phyloP scores from a whole-genome alignment of 2,113 vertebrate genomes.

The Grammomys surdaster region DNA sequence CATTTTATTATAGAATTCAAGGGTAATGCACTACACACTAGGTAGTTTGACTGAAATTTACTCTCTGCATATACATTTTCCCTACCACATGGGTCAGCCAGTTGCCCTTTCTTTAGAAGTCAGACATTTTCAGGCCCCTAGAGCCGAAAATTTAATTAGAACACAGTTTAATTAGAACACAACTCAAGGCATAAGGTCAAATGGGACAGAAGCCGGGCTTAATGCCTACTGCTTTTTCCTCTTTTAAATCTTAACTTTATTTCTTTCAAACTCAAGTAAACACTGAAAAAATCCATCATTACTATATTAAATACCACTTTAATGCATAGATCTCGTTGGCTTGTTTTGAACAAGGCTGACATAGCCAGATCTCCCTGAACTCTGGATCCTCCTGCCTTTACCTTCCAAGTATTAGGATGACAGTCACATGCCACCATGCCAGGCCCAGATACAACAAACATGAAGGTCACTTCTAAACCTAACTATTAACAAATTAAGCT shows the following conservation, averaged over 20 bases:
- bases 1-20: conserved; percentile 35
- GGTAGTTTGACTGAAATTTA: conserved; percentile 30
- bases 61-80: background rate
- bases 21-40: background rate
- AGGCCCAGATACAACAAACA: background rate
- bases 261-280: conserved; percentile 38
- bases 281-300: background rate
- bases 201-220: background rate
- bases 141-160: background rate
- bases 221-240: conserved; percentile 27
- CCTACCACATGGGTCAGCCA: background rate
- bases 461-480: conserved; percentile 18
- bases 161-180: conserved; percentile 14
- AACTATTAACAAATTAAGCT: conserved; percentile 55
- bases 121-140: background rate
- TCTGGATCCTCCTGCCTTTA: background rate
- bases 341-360: background rate
- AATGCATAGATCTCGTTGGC: background rate
- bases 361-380: background rate
- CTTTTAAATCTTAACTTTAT: conserved; percentile 35
- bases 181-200: conserved; percentile 16
- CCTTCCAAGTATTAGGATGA: background rate
- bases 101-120: conserved; percentile 19
- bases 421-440: background rate
- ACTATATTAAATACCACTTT: conserved; percentile 24